A percentile compares a stretch with the other conserved stretches of the same genome.
phyloP scores from a whole-genome alignment of 2,113 vertebrate species.

The Gobius niger region DNA sequence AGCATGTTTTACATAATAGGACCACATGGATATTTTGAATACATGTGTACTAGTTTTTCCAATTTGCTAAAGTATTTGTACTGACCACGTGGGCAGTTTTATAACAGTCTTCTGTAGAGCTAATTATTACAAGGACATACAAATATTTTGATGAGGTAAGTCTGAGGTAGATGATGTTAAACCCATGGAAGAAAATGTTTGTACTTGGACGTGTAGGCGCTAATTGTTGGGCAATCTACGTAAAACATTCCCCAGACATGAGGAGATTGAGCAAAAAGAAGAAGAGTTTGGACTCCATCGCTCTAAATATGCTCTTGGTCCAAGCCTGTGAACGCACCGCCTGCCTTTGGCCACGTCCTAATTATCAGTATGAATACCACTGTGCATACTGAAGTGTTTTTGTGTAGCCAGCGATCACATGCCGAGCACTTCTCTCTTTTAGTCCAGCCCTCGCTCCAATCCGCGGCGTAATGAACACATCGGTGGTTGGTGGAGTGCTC shows the following conservation, averaged over 20 bases:
- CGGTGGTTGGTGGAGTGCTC: constrained; percentile 21
- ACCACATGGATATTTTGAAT: no score
- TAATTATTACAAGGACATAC: background rate
- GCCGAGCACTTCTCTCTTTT: constrained; percentile 21
- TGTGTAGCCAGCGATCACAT: constrained; percentile 27
- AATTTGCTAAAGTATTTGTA: background rate
- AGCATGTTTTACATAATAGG: no score
- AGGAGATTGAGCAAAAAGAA: no score
- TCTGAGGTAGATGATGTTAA: no score
- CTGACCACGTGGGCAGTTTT: background rate
- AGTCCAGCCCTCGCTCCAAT: constrained; percentile 11
- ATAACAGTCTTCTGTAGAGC: background rate
- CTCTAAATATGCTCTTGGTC: no score
- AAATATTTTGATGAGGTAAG: no score
- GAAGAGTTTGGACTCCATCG: no score
- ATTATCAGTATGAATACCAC: constrained; percentile 8
- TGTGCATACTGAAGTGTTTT: constrained; percentile 9
- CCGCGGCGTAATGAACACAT: constrained; percentile 29
- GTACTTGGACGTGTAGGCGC: no score
- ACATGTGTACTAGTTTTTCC: no score
- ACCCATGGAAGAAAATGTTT: no score
- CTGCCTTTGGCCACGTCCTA: background rate
- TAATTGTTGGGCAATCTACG: no score
- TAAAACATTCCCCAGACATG: no score
- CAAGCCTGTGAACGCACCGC: background rate